Evolutionary conservation across 2,113 vertebrate genomes (phyloP).

Genomic region (Xenopus borealis): DNA sequence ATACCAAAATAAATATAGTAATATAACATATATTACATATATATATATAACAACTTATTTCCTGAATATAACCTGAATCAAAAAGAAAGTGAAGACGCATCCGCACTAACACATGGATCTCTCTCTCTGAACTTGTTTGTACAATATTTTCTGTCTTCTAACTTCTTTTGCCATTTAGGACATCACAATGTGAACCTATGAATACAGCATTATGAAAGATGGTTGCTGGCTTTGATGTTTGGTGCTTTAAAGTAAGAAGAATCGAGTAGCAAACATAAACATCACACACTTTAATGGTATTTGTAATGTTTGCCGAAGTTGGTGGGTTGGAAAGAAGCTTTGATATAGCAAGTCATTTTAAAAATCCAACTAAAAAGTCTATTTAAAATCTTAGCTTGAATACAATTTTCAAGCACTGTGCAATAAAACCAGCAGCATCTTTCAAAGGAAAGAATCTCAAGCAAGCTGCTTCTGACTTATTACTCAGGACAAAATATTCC

Average conservation of each 20-base stretch:
- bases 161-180: too few relatives aligned
- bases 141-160: too few relatives aligned
- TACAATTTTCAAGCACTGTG: background rate
- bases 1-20: too few relatives aligned
- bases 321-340: slow-evolving; percentile 20
- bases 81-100: too few relatives aligned
- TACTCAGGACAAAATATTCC: too few relatives aligned
- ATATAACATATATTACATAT: too few relatives aligned
- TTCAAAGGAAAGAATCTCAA: slow-evolving; percentile 34
- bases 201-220: slow-evolving; percentile 57
- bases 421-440: slow-evolving; percentile 52
- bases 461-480: slow-evolving; percentile 17
- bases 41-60: too few relatives aligned
- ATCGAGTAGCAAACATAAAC: slow-evolving; percentile 53
- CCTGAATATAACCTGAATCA: too few relatives aligned
- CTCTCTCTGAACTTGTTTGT: too few relatives aligned
- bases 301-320: slow-evolving; percentile 51
- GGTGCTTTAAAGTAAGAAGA: slow-evolving; percentile 55
- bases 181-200: slow-evolving; percentile 25
- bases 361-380: too few relatives aligned
- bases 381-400: too few relatives aligned
- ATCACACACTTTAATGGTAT: slow-evolving; percentile 53
- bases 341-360: slow-evolving; percentile 32
- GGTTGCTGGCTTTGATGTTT: slow-evolving; percentile 63
- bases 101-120: too few relatives aligned